Percentiles rank a stretch among this genome's conserved stretches.
Evolutionary conservation across 2,888 invertebrate species (phyloP).

Genomic region (Vandiemenella viatica): DNA sequence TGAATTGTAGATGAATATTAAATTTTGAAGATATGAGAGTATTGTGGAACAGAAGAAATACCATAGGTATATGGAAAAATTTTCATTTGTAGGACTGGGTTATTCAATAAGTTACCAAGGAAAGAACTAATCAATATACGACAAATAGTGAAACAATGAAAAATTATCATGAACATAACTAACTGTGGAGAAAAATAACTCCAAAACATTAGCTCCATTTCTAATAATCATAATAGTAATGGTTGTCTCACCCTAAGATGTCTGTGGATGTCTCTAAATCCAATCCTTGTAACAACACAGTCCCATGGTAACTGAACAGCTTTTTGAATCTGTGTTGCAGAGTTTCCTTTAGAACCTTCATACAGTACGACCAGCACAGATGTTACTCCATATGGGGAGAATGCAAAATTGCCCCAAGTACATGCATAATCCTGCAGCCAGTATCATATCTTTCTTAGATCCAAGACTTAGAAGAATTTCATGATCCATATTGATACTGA

Average conservation of each 20-base stretch:
- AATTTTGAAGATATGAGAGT: too few relatives aligned
- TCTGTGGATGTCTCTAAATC: conserved; percentile 68
- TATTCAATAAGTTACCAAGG: too few relatives aligned
- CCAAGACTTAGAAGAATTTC: too few relatives aligned
- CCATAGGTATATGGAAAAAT: too few relatives aligned
- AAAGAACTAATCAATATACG: not conserved
- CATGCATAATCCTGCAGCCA: conserved; percentile 20
- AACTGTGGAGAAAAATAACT: too few relatives aligned
- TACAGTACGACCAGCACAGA: conserved; percentile 65
- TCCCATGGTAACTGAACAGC: conserved; percentile 56
- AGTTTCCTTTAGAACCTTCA: conserved; percentile 61
- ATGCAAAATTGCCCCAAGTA: conserved; percentile 49
- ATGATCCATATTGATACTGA: too few relatives aligned
- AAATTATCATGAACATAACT: too few relatives aligned
- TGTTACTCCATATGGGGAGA: conserved; percentile 68
- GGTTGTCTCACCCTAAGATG: conserved; percentile 64
- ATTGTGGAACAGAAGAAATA: too few relatives aligned
- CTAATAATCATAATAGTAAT: too few relatives aligned
- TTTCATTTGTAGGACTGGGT: too few relatives aligned
- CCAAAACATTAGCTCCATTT: too few relatives aligned
- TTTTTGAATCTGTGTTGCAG: conserved; percentile 54
- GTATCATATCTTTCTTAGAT: not conserved
- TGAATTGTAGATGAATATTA: too few relatives aligned
- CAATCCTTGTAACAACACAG: conserved; percentile 55
- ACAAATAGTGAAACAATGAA: not conserved